These are phyloP conservation scores for Hyposoter didymator DNA, from an alignment of 2,888 invertebrate genomes.

Conservation along the genomic window DNA sequence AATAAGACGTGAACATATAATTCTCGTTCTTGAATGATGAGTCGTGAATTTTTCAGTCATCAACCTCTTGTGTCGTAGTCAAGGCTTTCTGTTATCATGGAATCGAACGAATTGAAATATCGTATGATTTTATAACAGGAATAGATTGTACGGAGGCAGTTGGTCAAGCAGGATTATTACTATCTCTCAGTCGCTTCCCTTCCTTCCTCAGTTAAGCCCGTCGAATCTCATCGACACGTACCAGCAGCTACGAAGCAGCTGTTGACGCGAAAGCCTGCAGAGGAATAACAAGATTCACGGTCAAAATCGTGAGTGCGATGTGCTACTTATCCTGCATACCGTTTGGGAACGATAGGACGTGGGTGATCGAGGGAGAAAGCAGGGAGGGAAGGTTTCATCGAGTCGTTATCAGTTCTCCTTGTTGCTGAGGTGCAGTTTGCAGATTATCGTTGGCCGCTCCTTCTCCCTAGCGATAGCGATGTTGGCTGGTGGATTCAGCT, in stretches of 20 bases:
- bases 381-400: slow-evolving; percentile 66
- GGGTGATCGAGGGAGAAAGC: background rate
- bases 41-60: background rate
- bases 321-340: slow-evolving; percentile 8
- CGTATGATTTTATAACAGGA: background rate
- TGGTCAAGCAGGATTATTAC: background rate
- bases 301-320: slow-evolving; percentile 24
- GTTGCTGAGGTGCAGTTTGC: slow-evolving; percentile 70
- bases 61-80: too few relatives aligned
- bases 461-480: slow-evolving; percentile 47
- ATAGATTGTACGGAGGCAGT: background rate
- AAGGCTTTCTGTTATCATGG: background rate
- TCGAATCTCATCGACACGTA: background rate
- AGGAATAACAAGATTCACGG: slow-evolving; percentile 39
- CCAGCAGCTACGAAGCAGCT: slow-evolving; percentile 30
- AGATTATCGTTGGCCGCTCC: slow-evolving; percentile 71
- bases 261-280: slow-evolving; percentile 48
- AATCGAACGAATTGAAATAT: background rate
- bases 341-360: slow-evolving; percentile 5
- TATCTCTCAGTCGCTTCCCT: slow-evolving; percentile 8
- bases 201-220: background rate
- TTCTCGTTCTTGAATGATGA: background rate
- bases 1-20: background rate
- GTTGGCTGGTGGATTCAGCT: slow-evolving; percentile 30
- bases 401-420: slow-evolving; percentile 73